phyloP scores from a whole-genome alignment of 2,113 vertebrate species.

The Ochotona curzoniae region DNA sequence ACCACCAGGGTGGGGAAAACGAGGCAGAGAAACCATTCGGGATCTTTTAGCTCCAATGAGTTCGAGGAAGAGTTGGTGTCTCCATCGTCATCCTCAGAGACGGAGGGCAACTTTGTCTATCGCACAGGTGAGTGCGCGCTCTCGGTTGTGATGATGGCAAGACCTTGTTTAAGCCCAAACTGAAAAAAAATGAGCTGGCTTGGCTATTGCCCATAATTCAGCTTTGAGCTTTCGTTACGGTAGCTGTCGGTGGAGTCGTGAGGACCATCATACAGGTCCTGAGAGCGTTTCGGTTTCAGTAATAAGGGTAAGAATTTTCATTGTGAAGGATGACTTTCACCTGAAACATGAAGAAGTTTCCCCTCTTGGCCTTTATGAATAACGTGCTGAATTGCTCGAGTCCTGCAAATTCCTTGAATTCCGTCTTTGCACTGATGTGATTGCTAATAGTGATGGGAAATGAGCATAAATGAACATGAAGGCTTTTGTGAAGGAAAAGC shows the following conservation, averaged over 20 bases:
- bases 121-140: conserved; percentile 92
- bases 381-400: not conserved
- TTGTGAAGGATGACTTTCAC: conserved; percentile 13
- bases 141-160: not conserved
- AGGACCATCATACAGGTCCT: not conserved
- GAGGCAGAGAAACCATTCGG: conserved; percentile 97
- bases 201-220: not conserved
- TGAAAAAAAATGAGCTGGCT: not conserved
- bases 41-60: conserved; percentile 99
- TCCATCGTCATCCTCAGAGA: conserved; percentile 95
- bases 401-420: conserved; percentile 22
- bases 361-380: not conserved
- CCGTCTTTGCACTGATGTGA: conserved; percentile 24
- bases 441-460: conserved; percentile 34
- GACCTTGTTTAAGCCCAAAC: not conserved
- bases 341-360: not conserved
- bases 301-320: conserved; percentile 21
- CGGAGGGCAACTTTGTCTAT: conserved; percentile 98
- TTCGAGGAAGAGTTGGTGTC: conserved; percentile 98
- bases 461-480: not conserved
- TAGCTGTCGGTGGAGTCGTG: not conserved
- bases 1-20: conserved; percentile 93
- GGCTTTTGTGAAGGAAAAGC: conserved; percentile 31
- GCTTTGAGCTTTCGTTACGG: not conserved
- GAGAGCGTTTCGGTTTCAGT: too few relatives aligned